Percentiles rank a stretch among this genome's conserved stretches.
These are phyloP conservation scores for Dolichotis patagonum DNA, from an alignment of 2,113 vertebrate species.

Conservation along the genomic window DNA sequence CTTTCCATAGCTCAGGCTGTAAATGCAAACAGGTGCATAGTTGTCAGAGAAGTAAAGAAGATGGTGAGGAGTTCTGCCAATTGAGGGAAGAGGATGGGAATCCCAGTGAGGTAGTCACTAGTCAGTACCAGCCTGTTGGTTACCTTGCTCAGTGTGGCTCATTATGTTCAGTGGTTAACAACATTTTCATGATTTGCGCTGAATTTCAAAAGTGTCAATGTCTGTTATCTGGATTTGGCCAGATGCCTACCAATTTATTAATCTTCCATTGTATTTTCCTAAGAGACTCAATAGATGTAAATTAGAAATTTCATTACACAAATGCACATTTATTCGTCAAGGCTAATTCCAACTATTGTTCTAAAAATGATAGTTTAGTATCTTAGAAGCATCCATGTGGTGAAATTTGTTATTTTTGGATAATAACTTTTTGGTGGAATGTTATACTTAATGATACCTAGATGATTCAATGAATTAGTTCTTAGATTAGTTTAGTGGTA, in stretches of 20 bases:
- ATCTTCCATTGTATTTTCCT: background rate
- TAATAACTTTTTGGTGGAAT: background rate
- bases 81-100: background rate
- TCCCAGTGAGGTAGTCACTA: background rate
- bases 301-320: slow-evolving; percentile 1
- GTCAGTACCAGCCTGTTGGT: background rate
- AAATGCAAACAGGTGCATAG: background rate
- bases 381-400: background rate
- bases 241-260: background rate
- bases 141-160: background rate
- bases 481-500: background rate
- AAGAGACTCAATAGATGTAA: background rate
- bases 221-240: background rate
- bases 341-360: background rate
- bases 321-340: background rate
- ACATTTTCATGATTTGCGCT: background rate
- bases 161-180: background rate
- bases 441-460: background rate
- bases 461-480: background rate
- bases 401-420: background rate
- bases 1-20: background rate
- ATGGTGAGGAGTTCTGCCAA: background rate
- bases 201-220: background rate
- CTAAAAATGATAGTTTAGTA: background rate
- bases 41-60: slow-evolving; percentile 12